These are phyloP conservation scores for Drosophila trichaetosa DNA, from an alignment of 2,888 invertebrate species.

Conservation along the genomic window DNA sequence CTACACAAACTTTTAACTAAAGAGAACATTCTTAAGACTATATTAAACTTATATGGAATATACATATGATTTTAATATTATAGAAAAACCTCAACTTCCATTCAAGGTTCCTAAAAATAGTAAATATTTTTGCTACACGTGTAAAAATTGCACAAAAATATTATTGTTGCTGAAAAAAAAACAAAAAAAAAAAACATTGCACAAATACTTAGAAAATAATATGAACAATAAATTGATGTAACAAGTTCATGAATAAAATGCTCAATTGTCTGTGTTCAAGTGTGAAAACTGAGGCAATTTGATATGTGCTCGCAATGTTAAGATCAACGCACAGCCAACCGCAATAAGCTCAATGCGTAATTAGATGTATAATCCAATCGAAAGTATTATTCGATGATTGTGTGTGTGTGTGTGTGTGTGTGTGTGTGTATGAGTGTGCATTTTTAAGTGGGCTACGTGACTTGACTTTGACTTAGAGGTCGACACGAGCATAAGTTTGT, in stretches of 20 bases:
- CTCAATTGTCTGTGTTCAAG: not conserved
- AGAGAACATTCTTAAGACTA: not conserved
- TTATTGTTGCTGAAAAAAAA: not conserved
- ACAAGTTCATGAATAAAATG: not conserved
- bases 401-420: not conserved
- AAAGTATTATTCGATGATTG: slow-evolving; percentile 17
- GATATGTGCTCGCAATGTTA: slow-evolving; percentile 45
- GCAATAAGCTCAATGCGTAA: slow-evolving; percentile 35
- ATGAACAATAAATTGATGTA: not conserved
- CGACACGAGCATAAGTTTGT: not conserved
- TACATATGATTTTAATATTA: not conserved
- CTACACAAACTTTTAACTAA: not conserved
- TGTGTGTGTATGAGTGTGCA: not conserved
- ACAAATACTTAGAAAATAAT: not conserved
- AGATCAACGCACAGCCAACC: slow-evolving; percentile 37
- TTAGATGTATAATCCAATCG: slow-evolving; percentile 15
- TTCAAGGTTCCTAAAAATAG: not conserved
- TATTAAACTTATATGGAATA: not conserved
- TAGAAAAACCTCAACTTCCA: no score
- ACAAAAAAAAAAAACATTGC: no score
- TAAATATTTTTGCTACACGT: not conserved
- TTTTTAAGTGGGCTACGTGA: slow-evolving; percentile 54
- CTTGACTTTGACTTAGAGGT: slow-evolving; percentile 69
- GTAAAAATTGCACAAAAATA: not conserved
- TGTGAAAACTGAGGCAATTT: slow-evolving; percentile 5